Base-by-base conservation (phyloP, 2,797 vertebrate genomes). In the Sebastes oblongus region DNA sequence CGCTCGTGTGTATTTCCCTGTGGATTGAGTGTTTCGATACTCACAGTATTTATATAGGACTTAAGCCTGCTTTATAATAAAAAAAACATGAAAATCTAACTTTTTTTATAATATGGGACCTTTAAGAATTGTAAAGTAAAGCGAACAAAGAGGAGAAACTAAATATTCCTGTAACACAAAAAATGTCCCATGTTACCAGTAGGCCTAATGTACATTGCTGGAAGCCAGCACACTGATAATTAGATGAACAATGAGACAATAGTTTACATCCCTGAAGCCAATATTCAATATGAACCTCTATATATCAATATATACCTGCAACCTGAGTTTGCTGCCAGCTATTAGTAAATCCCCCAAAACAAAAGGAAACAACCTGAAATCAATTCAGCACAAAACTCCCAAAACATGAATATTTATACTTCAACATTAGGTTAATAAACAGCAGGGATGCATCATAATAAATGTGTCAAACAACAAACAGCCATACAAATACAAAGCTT, bases 281-380 rank as follows among this genome's bases (percentile, higher is more conserved):
- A 50, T 58, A 54, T 39, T 64, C 11, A 71, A 65, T 42, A 58
- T 42, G 30, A 30, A 68, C 25, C 18, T 75, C 13, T 39, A 39
- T 39, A 39, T 24, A 8, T 13, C 34, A 36, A 36, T 36, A 36
- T 36, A 36, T 52, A 13, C 54, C 52, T 36, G 50, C n/a, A 4
- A 16, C 39, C 34, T 72, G 66, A 78, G 52, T 69, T 77, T 68
- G n/a, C 46, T 64, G 20, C 3, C 1, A 46, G 24, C 24, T 65
- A 29, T 58, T 12, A 34, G 29, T 30, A 80, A 66, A 65, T 69
- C 67, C 14, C 13, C 24, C 16, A 4, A 69, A 73, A 75, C 75
- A 72, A 86, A 79, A 80, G 25, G 54, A 70, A 77, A 50, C 32
- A 64, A 61, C 59, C 67, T 18, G 3, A 75, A 80, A 83, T 80